A percentile compares a stretch with the other conserved stretches of the same genome.
Evolutionary conservation across 2,888 invertebrate species (phyloP).

Genomic region (Leptopilina drosophilae): DNA sequence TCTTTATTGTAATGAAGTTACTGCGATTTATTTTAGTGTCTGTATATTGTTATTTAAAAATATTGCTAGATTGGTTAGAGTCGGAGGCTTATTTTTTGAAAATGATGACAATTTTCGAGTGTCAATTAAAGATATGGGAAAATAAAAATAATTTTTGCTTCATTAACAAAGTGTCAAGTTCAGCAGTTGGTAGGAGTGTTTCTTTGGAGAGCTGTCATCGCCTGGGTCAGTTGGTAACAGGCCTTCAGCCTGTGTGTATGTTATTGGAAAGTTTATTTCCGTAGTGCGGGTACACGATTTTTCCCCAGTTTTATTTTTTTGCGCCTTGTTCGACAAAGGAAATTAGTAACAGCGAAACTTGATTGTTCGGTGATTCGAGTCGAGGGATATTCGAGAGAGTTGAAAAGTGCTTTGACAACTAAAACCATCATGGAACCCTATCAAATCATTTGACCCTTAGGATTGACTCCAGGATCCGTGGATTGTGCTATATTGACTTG

Average conservation of each 20-base stretch:
- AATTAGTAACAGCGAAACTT: neutral
- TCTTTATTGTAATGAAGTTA: too few relatives aligned
- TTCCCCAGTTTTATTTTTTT: slow-evolving; percentile 2
- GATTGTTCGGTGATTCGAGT: neutral
- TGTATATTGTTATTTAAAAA: too few relatives aligned
- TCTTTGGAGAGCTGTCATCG: slow-evolving; percentile 66
- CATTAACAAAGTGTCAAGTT: neutral
- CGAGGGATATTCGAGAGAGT: neutral
- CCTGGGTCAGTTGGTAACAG: slow-evolving; percentile 76
- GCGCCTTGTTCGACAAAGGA: neutral
- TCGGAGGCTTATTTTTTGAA: neutral
- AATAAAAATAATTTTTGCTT: neutral
- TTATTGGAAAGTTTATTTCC: neutral
- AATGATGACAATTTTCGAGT: neutral
- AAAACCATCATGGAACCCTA: slow-evolving; percentile 64
- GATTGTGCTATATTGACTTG: slow-evolving; percentile 66
- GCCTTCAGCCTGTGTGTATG: slow-evolving; percentile 66
- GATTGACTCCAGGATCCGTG: slow-evolving; percentile 72
- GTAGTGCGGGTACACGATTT: neutral
- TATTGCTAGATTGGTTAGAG: neutral
- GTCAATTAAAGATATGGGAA: neutral
- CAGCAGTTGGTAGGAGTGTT: slow-evolving; percentile 54
- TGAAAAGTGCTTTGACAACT: slow-evolving; percentile 47
- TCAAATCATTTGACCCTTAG: slow-evolving; percentile 73
- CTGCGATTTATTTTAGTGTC: too few relatives aligned